phyloP scores from a whole-genome alignment of 2,797 vertebrate genomes.

The Anguilla pacifica region DNA sequence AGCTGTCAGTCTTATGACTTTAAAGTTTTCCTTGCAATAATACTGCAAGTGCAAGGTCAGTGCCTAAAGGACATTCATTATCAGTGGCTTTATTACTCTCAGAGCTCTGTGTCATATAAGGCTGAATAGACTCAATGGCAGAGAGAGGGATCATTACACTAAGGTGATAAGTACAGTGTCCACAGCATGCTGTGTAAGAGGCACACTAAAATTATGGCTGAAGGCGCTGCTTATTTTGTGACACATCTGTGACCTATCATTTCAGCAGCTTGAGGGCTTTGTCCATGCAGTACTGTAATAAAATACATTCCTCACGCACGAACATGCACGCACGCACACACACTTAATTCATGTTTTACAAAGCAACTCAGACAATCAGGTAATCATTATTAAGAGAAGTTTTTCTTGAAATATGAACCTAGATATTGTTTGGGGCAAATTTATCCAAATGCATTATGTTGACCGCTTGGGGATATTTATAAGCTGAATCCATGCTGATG shows the following conservation, averaged over 20 bases:
- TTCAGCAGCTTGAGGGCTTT: background rate
- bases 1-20: conserved; percentile 1
- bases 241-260: conserved; percentile 1
- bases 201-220: conserved; percentile 6
- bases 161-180: background rate
- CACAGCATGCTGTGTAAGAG: background rate
- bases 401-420: no score
- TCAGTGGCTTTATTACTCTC: conserved; percentile 16
- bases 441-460: no score
- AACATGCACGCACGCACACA: background rate
- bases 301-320: background rate
- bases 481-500: background rate
- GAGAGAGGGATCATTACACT: conserved; percentile 2
- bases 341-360: background rate
- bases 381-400: background rate
- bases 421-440: no score
- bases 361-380: background rate
- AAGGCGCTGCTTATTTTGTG: conserved; percentile 2
- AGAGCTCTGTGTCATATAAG: background rate
- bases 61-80: conserved; percentile 9
- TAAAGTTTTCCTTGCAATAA: conserved; percentile 4
- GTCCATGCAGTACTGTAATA: background rate
- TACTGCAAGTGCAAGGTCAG: conserved; percentile 2
- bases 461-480: no score
- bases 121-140: background rate